These are phyloP conservation scores for Tolypeutes matacus DNA, from an alignment of 2,797 vertebrate species.

Conservation along the genomic window DNA sequence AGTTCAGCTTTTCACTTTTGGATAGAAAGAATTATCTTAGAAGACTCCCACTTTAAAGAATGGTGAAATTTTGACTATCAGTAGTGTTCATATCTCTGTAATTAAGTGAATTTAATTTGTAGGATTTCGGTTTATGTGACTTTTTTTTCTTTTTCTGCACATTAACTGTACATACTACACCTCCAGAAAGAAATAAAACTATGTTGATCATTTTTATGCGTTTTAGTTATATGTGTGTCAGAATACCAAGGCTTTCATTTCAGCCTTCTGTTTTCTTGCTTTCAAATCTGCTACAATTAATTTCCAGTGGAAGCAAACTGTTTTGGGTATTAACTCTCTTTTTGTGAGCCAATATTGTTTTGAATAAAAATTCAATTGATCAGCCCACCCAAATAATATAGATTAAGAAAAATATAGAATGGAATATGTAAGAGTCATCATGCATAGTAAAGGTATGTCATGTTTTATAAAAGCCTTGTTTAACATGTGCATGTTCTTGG, in stretches of 20 bases:
- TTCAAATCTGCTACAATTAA: neutral
- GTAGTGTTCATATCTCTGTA: neutral
- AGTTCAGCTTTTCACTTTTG: neutral
- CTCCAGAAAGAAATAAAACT: neutral
- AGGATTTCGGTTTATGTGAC: neutral
- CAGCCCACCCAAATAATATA: neutral
- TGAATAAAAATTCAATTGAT: conserved; percentile 59
- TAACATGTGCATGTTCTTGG: neutral
- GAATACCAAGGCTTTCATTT: neutral
- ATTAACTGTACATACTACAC: neutral
- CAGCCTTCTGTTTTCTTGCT: neutral
- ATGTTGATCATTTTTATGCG: neutral
- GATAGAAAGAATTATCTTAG: neutral
- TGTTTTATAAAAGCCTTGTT: conserved; percentile 14
- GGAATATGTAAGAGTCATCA: neutral
- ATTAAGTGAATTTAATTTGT: conserved; percentile 14
- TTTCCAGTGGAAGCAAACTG: conserved; percentile 19
- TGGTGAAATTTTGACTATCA: neutral
- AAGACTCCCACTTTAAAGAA: conserved; percentile 1
- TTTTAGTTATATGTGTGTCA: neutral
- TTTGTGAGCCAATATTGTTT: neutral
- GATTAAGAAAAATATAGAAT: neutral
- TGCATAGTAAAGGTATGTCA: neutral
- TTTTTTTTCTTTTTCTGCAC: neutral
- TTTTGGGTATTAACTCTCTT: neutral